Evolutionary conservation across 2,797 vertebrate genomes (phyloP), one percentile per base, ranked within the genome.

Genomic region (Scolopax rusticola): DNA sequence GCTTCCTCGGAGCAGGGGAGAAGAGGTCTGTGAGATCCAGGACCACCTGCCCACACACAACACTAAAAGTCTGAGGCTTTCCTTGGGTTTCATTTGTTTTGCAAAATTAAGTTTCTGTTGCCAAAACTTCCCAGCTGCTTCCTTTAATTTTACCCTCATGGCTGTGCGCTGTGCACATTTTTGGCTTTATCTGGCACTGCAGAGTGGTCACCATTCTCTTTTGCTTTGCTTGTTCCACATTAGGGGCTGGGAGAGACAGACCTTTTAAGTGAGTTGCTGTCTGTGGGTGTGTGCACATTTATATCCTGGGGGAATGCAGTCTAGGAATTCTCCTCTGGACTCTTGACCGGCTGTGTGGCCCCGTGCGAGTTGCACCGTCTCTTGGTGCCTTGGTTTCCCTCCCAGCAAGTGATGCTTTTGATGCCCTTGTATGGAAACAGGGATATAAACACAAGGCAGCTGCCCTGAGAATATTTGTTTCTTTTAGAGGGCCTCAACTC

Each of bases 361-460:
- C 32, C 18, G 19, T 20, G 45, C 0, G 8, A 51, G 61, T 24
- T 23, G 14, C 27, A 3, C 10, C 0, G 38, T 43, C 59, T 80
- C 81, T 65, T 33, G 40, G 53, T 71, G 61, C 77, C 47, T 65
- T 20, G 17, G 25, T 28, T 78, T 77, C 79, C 73, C 64, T 77
- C 56, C 48, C 43, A 38, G 15, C n/a, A 5, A 74, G 51, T 30
- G 8, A 43, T 12, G 79, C 80, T 78, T 59, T 82, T 61, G 69
- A 53, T 71, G 57, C 70, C 88, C 84, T 84, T 78, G 54, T 32
- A 25, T 20, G 87, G 81, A 53, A 73, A 38, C 33, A 4, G 47
- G 32, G 45, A 65, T 40, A 38, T 33, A 78, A 96, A 93, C 90
- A 81, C 57, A 3, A 40, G 74, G 60, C 90, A 90, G 93, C 90